Conservation (phyloP, 2,797 vertebrate genomes). For the Sebastes itinus region DNA sequence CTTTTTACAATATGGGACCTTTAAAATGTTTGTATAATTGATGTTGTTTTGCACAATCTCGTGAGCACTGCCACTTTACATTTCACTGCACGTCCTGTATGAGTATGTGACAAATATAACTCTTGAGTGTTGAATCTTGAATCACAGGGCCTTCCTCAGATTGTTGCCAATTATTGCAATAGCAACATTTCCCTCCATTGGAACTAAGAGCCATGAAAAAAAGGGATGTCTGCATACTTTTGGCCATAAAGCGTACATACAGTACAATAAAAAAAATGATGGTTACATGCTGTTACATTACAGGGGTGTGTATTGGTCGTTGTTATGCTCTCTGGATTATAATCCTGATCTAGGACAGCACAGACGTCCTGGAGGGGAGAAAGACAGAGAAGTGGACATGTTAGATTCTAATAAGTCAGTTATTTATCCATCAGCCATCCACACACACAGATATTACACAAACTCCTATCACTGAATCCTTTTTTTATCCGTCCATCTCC, state of each 20-base stretch:
- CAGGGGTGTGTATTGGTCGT: background rate
- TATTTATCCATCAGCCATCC: background rate
- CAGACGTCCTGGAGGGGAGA: background rate
- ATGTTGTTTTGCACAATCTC: no score
- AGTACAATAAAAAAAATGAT: background rate
- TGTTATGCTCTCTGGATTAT: background rate
- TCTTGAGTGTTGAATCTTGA: no score
- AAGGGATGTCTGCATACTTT: background rate
- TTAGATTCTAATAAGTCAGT: no score
- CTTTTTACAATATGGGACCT: no score
- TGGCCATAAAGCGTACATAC: background rate
- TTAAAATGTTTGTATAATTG: no score
- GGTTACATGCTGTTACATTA: background rate
- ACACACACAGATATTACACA: background rate
- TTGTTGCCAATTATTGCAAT: background rate
- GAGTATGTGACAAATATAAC: no score
- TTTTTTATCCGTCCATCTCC: background rate
- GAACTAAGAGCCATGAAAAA: background rate
- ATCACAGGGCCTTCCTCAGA: background rate
- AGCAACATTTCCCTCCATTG: background rate
- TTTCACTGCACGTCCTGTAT: no score
- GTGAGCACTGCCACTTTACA: no score
- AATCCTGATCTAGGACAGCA: background rate
- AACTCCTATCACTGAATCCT: background rate
- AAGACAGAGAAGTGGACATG: background rate